phyloP scores from a whole-genome alignment of 2,888 invertebrate genomes.

The Geophilus truncorum region DNA sequence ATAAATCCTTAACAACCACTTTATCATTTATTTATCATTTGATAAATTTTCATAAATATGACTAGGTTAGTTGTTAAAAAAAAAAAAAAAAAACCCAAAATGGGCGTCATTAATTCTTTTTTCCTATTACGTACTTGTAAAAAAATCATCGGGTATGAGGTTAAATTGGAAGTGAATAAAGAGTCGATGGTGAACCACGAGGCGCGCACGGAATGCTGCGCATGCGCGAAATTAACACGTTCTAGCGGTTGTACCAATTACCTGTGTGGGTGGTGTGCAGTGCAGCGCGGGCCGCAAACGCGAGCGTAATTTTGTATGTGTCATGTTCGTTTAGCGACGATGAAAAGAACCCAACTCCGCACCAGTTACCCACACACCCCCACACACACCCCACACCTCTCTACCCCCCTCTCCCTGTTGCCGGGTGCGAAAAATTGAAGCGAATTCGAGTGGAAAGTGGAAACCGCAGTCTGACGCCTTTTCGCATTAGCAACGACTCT shows the following conservation, averaged over 20 bases:
- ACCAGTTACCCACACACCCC: not conserved
- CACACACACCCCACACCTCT: not conserved
- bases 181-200: not conserved
- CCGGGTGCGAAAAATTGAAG: constrained; percentile 32
- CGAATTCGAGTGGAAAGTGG: constrained; percentile 35
- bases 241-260: constrained; percentile 34
- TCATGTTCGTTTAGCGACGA: constrained; percentile 34
- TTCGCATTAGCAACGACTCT: not conserved
- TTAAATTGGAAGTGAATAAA: not conserved
- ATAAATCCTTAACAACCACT: too few species aligned
- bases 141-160: too few species aligned
- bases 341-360: not conserved
- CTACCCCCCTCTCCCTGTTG: not conserved
- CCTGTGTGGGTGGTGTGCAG: constrained; percentile 30
- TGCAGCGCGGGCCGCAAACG: constrained; percentile 30
- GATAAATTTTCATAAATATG: too few species aligned
- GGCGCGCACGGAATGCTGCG: not conserved
- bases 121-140: too few species aligned
- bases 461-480: constrained; percentile 30
- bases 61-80: too few species aligned
- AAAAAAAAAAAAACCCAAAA: not conserved
- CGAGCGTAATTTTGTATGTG: constrained; percentile 33
- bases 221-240: constrained; percentile 35
- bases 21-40: too few species aligned
- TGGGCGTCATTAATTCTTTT: not conserved